Conservation (phyloP, 2,113 vertebrate genomes). For the Isurus oxyrinchus region DNA sequence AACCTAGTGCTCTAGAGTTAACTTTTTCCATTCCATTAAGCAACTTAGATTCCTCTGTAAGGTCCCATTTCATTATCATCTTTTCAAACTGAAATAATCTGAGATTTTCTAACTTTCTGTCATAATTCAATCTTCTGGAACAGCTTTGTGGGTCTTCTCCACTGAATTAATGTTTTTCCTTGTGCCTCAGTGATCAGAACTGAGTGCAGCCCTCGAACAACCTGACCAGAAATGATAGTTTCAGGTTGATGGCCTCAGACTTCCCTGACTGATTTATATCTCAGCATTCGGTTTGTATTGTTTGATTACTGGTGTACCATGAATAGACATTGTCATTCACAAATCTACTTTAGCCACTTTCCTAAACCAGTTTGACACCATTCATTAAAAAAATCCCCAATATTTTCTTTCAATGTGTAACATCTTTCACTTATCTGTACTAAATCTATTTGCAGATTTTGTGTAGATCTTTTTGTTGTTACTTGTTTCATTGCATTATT, state of each 20-base stretch:
- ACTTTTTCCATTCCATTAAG: not conserved
- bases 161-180: not conserved
- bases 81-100: not conserved
- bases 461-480: too few relatives aligned
- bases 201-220: not conserved
- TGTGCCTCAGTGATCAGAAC: not conserved
- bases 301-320: not conserved
- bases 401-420: too few relatives aligned
- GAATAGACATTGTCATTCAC: too few relatives aligned
- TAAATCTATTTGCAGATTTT: too few relatives aligned
- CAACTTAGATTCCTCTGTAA: not conserved
- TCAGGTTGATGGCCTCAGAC: not conserved
- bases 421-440: too few relatives aligned
- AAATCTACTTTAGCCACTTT: too few relatives aligned
- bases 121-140: not conserved
- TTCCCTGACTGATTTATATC: not conserved
- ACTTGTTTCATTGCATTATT: too few relatives aligned
- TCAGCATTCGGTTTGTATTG: not conserved
- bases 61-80: not conserved
- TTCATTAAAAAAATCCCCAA: too few relatives aligned
- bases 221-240: conserved; percentile 1
- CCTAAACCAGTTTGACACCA: too few relatives aligned
- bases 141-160: not conserved
- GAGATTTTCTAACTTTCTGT: not conserved
- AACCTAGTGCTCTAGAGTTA: not conserved